Conservation (phyloP, 2,888 invertebrate species). For the Leptinotarsa haldemani region DNA sequence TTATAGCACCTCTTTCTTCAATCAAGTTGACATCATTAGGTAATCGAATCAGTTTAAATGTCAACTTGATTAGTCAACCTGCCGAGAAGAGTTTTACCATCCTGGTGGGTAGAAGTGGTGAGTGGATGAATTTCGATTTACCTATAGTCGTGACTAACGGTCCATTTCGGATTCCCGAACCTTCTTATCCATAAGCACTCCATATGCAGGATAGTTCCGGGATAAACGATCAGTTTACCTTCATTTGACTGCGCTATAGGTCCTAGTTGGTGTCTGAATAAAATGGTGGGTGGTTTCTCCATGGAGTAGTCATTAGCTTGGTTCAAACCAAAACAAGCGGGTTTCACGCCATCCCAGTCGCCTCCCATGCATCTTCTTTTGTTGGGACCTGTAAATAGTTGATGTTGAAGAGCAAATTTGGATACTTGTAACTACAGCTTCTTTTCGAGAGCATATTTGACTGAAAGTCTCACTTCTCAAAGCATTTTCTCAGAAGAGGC, state of each 20-base stretch:
- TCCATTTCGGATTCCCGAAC: constrained; percentile 89
- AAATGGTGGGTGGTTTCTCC: constrained; percentile 87
- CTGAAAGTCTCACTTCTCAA: too few relatives aligned
- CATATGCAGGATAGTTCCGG: constrained; percentile 87
- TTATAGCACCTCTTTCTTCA: too few relatives aligned
- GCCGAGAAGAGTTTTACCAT: too few relatives aligned
- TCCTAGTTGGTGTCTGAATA: constrained; percentile 84
- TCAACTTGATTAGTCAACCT: too few relatives aligned
- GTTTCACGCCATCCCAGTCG: constrained; percentile 83
- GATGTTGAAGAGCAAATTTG: neutral
- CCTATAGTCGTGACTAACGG: constrained; percentile 76
- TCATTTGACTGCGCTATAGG: constrained; percentile 90
- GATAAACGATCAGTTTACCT: constrained; percentile 86
- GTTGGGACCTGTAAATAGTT: constrained; percentile 70
- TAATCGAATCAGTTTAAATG: too few relatives aligned
- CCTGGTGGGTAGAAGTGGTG: too few relatives aligned
- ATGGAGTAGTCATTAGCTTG: constrained; percentile 90
- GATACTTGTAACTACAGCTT: too few relatives aligned
- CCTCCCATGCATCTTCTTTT: constrained; percentile 80
- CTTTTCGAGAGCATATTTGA: too few relatives aligned
- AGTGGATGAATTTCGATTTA: constrained; percentile 43
- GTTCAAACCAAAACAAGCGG: constrained; percentile 83
- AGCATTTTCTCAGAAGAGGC: too few relatives aligned
- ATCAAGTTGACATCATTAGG: too few relatives aligned
- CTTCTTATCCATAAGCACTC: constrained; percentile 89